phyloP scores from a whole-genome alignment of 2,888 invertebrate genomes.

The Polylopha cassiicola region DNA sequence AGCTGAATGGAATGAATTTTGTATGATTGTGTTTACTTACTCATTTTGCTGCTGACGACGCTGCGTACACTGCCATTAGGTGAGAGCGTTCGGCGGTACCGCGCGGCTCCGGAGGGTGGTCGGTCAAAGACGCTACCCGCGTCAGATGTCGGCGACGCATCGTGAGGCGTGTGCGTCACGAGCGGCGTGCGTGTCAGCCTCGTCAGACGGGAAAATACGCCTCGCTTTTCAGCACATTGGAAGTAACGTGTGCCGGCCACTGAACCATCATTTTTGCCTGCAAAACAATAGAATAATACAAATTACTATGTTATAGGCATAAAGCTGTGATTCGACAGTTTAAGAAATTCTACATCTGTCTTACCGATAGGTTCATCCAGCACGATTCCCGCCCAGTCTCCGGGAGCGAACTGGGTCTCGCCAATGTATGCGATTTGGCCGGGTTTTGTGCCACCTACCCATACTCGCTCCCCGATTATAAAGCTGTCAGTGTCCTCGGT shows the following conservation, averaged over 20 bases:
- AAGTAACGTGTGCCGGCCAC: constrained; percentile 95
- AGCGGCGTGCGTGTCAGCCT: constrained; percentile 87
- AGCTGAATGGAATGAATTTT: neutral
- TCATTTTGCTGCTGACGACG: constrained; percentile 74
- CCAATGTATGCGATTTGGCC: constrained; percentile 96
- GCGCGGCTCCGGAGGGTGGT: constrained; percentile 64
- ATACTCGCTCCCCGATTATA: constrained; percentile 95
- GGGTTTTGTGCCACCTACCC: constrained; percentile 94
- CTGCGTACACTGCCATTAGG: constrained; percentile 73
- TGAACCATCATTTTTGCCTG: constrained; percentile 97
- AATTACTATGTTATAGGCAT: constrained; percentile 3
- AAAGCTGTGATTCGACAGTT: constrained; percentile 8
- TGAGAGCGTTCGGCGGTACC: constrained; percentile 61
- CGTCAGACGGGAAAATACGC: constrained; percentile 94
- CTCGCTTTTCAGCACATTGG: constrained; percentile 93
- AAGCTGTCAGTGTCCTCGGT: constrained; percentile 96
- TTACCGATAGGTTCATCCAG: constrained; percentile 95
- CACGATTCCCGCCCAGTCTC: constrained; percentile 98
- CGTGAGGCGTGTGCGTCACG: constrained; percentile 69
- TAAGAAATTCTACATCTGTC: constrained; percentile 30
- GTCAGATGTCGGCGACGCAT: constrained; percentile 68
- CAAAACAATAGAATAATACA: constrained; percentile 29
- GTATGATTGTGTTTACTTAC: constrained; percentile 39
- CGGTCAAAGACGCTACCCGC: constrained; percentile 69
- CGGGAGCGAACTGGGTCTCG: constrained; percentile 97